Evolutionary conservation across 2,888 invertebrate species (phyloP).

Genomic region (Monochamus alternatus): DNA sequence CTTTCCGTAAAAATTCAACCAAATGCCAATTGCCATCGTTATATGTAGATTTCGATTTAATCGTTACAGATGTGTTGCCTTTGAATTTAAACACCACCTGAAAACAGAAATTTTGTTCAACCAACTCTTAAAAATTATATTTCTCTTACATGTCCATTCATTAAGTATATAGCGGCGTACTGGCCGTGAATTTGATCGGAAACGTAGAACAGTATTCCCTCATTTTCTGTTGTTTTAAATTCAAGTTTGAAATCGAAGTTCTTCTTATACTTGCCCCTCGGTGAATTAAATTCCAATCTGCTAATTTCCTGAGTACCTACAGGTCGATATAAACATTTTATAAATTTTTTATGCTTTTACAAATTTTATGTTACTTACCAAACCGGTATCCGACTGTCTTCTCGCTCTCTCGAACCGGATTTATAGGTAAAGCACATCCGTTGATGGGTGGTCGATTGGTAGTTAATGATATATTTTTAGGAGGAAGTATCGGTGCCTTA

Average conservation of each 20-base stretch:
- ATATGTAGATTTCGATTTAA: constrained; percentile 75
- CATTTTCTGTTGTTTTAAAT: constrained; percentile 83
- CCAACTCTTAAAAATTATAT: constrained; percentile 71
- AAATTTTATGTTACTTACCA: constrained; percentile 70
- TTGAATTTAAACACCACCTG: constrained; percentile 82
- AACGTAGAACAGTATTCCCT: constrained; percentile 90
- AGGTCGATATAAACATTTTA: constrained; percentile 33
- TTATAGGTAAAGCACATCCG: constrained; percentile 73
- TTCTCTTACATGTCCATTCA: constrained; percentile 83
- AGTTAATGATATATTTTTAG: constrained; percentile 61
- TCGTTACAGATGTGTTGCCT: constrained; percentile 73
- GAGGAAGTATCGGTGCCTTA: constrained; percentile 61
- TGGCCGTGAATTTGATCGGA: constrained; percentile 73
- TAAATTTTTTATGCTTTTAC: constrained; percentile 5
- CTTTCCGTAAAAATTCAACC: constrained; percentile 78
- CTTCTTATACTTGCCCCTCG: constrained; percentile 75
- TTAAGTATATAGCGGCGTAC: constrained; percentile 83
- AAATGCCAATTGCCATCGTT: constrained; percentile 89
- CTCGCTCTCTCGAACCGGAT: constrained; percentile 67
- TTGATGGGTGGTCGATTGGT: constrained; percentile 66
- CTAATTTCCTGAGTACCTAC: constrained; percentile 80
- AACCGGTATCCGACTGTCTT: constrained; percentile 73
- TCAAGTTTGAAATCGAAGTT: constrained; percentile 84
- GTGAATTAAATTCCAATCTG: constrained; percentile 80
- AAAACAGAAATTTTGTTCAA: constrained; percentile 45